Base-by-base conservation (phyloP, 2,888 invertebrate genomes). In the Apamea sordens region DNA sequence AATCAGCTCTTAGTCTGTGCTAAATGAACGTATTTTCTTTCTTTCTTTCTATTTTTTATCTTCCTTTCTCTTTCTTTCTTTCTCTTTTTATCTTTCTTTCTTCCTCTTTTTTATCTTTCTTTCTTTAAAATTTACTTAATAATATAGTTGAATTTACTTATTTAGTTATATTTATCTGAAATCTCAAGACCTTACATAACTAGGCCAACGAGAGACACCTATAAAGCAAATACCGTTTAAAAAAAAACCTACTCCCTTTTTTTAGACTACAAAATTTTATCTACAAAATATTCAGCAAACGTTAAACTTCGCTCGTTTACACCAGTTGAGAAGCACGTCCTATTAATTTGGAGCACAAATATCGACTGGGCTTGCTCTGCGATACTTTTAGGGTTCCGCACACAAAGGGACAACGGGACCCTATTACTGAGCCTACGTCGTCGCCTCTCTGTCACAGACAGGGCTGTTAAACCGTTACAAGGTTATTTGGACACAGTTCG, bases 331-430 rank as follows among this genome's bases (percentile, higher is more conserved):
- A 64, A 59, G 72, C 77, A 78, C 87, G 80, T 79, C 53, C 70
- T 73, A 67, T 83, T 77, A 86, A 88, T 83, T 88, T 84, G 18
- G 70, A 78, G 67, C 63, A 75, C 53, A 86, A 86, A 88, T 84
- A 86, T 80, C 84, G 87, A 83, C 74, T 86, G 73, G 28, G 18
- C 50, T 36, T 47, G 32, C n/a, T 63, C 76, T 59, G 59, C 72
- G 59, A 77, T 73, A 79, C 77, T 79, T 88, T 61, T 36, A 68
- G 80, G 61, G 67, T 83, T 68, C 59, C 24, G 11, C 36, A 15
- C 2, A 18, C 3, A 7, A 7, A 47, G 15, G 5, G 18, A 13
- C 2, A 7, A 21, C 11, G 15, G 24, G 24, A 53, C 18, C 13
- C 13, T 18, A 50, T 18, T 36, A n/a, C 13, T 59, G 1, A 59